phyloP scores from a whole-genome alignment of 2,113 vertebrate genomes.

The Thamnaconus septentrionalis region DNA sequence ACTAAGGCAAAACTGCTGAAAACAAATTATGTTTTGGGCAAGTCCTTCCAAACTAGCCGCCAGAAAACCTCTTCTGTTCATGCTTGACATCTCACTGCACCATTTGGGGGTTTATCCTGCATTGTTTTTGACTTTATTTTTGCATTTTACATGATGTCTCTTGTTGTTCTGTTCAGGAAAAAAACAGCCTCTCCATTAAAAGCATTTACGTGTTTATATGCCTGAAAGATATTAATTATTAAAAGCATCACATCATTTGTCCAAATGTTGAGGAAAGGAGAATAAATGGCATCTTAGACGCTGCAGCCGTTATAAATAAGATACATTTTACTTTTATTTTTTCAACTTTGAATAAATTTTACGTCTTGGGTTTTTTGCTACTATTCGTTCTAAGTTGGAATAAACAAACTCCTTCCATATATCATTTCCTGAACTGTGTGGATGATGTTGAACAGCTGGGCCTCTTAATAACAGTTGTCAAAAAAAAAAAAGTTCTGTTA shows the following conservation, averaged over 20 bases:
- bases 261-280: conserved; percentile 28
- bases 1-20: conserved; percentile 49
- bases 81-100: conserved; percentile 34
- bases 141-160: conserved; percentile 63
- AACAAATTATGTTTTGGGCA: conserved; percentile 52
- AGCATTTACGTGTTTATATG: conserved; percentile 72
- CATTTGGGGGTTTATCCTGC: conserved; percentile 34
- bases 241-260: conserved; percentile 44
- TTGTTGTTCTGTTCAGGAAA: conserved; percentile 44
- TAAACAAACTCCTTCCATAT: not conserved
- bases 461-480: too few relatives aligned
- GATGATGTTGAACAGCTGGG: too few relatives aligned
- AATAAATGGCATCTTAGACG: conserved; percentile 15
- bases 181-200: conserved; percentile 59
- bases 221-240: conserved; percentile 64
- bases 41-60: conserved; percentile 29
- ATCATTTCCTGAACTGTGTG: not conserved
- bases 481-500: too few relatives aligned
- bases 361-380: too few relatives aligned
- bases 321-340: conserved; percentile 5
- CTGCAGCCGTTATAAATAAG: conserved; percentile 17
- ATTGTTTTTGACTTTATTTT: conserved; percentile 31
- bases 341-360: too few relatives aligned
- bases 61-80: conserved; percentile 40
- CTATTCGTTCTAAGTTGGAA: not conserved